A percentile compares a stretch with the other conserved stretches of the same genome.
Conservation (phyloP, 2,888 invertebrate genomes). For the Pegoplata infirma region DNA sequence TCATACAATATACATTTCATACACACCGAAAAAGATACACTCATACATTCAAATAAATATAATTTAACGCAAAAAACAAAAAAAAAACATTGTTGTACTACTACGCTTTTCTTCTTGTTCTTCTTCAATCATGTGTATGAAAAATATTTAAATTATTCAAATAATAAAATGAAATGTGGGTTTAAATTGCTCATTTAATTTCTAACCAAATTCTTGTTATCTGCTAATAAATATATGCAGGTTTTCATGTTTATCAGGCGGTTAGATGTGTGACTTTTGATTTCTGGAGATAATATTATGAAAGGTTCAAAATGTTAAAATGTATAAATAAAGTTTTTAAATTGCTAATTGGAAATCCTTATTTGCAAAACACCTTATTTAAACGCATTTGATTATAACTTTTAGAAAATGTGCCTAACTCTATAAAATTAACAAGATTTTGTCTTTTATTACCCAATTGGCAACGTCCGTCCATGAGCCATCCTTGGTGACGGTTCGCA, state of each 20-base stretch:
- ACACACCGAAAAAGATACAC: too few species aligned
- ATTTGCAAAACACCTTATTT: too few species aligned
- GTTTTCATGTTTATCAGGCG: not conserved
- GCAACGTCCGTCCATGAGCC: too few species aligned
- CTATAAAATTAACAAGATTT: too few species aligned
- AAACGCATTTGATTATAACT: too few species aligned
- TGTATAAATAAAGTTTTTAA: too few species aligned
- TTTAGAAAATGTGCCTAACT: too few species aligned
- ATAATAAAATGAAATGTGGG: conserved; percentile 5
- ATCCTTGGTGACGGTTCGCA: too few species aligned
- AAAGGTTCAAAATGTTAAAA: too few species aligned
- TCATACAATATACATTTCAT: not conserved
- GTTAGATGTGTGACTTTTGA: not conserved
- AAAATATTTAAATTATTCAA: conserved; percentile 25
- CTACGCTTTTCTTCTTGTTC: not conserved
- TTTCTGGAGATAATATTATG: too few species aligned
- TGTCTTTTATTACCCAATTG: too few species aligned
- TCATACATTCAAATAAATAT: not conserved
- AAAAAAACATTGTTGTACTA: not conserved
- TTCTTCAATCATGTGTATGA: conserved; percentile 10
- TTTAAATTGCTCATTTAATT: conserved; percentile 36
- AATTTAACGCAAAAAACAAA: not conserved
- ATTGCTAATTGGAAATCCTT: too few species aligned
- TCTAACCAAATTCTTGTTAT: not conserved
- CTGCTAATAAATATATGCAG: not conserved